phyloP scores from a whole-genome alignment of 2,113 vertebrate genomes.

The Trinectes maculatus region DNA sequence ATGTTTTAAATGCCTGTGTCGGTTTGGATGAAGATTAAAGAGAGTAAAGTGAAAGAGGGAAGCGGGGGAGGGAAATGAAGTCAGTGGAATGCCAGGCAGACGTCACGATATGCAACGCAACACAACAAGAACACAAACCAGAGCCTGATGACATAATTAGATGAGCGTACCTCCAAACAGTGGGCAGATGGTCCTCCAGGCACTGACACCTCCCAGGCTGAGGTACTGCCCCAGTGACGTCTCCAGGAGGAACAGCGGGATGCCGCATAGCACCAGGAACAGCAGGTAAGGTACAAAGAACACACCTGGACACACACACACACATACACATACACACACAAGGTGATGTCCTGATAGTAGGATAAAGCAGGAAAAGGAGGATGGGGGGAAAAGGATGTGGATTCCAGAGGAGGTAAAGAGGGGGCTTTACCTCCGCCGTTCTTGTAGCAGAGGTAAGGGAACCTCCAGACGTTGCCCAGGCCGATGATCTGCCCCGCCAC shows the following conservation, averaged over 20 bases:
- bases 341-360: not conserved
- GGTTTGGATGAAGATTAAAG: too few relatives aligned
- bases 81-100: too few relatives aligned
- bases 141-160: too few relatives aligned
- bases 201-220: slow-evolving; percentile 79
- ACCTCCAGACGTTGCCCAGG: slow-evolving; percentile 81
- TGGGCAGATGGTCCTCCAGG: slow-evolving; percentile 78
- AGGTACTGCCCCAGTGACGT: slow-evolving; percentile 81
- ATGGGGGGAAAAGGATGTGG: not conserved
- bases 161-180: slow-evolving; percentile 76
- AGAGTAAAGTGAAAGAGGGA: too few relatives aligned
- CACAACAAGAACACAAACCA: too few relatives aligned
- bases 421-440: slow-evolving; percentile 77
- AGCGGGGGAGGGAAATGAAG: too few relatives aligned
- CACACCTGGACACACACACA: slow-evolving; percentile 66
- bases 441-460: slow-evolving; percentile 83
- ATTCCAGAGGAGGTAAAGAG: too few relatives aligned
- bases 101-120: too few relatives aligned
- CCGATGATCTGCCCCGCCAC: slow-evolving; percentile 82
- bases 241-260: slow-evolving; percentile 83
- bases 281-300: slow-evolving; percentile 82
- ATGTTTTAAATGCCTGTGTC: too few relatives aligned
- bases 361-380: not conserved
- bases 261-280: slow-evolving; percentile 79
- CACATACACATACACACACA: not conserved